Evolutionary conservation across 2,113 vertebrate genomes (phyloP).

Genomic region (Bos indicus): DNA sequence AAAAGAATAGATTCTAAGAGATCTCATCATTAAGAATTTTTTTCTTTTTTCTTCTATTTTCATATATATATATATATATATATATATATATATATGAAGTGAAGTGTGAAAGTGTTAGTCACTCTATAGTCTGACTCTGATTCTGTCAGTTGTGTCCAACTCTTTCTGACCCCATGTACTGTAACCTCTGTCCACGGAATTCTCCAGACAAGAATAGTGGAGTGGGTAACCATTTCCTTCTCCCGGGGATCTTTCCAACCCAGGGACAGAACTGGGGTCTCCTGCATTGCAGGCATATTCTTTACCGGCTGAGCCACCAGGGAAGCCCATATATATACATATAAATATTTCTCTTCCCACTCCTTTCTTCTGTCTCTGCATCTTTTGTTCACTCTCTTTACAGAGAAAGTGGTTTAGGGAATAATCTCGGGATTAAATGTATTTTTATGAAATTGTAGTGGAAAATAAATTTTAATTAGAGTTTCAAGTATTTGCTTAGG

Average conservation of each 20-base stretch:
- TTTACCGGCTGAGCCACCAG: background rate
- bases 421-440: background rate
- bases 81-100: background rate
- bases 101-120: background rate
- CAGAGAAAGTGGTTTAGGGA: background rate
- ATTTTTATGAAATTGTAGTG: background rate
- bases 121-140: background rate
- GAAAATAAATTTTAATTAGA: background rate
- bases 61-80: background rate
- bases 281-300: background rate
- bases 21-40: background rate
- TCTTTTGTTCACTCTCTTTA: background rate
- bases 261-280: background rate
- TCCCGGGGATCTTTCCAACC: background rate
- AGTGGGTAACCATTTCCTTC: background rate
- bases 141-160: background rate
- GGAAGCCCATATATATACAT: background rate
- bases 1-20: background rate
- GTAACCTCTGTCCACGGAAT: background rate
- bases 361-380: background rate
- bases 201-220: background rate
- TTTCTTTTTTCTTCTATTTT: background rate
- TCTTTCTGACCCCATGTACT: background rate
- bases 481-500: background rate
- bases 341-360: background rate